phyloP scores from a whole-genome alignment of 2,888 invertebrate species.

The Scaptomyza caliginosa region DNA sequence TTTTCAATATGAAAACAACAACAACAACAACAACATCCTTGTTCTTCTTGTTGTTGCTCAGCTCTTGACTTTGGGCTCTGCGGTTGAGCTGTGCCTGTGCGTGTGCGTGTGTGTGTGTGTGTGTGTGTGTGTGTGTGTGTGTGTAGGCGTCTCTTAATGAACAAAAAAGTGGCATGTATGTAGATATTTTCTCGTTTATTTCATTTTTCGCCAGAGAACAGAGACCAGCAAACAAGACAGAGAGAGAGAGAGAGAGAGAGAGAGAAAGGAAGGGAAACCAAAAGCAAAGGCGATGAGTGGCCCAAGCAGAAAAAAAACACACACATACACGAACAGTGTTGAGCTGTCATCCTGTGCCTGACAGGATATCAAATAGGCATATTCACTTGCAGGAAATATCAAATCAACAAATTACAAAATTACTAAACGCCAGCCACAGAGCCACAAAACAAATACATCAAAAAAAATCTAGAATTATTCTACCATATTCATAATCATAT shows the following conservation, averaged over 20 bases:
- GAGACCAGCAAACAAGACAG: not conserved
- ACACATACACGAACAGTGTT: conserved; percentile 2
- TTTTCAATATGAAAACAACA: conserved; percentile 50
- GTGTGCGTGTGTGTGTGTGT: not conserved
- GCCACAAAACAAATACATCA: not conserved
- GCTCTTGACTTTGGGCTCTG: conserved; percentile 54
- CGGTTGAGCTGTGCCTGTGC: conserved; percentile 16
- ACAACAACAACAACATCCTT: conserved; percentile 29
- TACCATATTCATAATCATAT: not conserved
- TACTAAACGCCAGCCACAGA: conserved; percentile 22
- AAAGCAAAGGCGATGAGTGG: not conserved
- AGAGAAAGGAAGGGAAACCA: no score
- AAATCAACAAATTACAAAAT: conserved; percentile 69
- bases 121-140: conserved; percentile 1
- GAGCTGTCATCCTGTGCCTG: conserved; percentile 49
- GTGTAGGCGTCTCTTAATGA: conserved; percentile 51
- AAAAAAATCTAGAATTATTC: not conserved
- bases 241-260: not conserved
- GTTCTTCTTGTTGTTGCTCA: conserved; percentile 18
- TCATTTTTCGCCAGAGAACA: conserved; percentile 17
- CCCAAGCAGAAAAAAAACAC: conserved; percentile 7
- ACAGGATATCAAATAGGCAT: conserved; percentile 71
- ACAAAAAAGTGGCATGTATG: conserved; percentile 63
- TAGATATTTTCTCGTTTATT: conserved; percentile 55
- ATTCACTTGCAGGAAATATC: conserved; percentile 69